phyloP scores from a whole-genome alignment of 2,113 vertebrate genomes.

The Pelodiscus sinensis region DNA sequence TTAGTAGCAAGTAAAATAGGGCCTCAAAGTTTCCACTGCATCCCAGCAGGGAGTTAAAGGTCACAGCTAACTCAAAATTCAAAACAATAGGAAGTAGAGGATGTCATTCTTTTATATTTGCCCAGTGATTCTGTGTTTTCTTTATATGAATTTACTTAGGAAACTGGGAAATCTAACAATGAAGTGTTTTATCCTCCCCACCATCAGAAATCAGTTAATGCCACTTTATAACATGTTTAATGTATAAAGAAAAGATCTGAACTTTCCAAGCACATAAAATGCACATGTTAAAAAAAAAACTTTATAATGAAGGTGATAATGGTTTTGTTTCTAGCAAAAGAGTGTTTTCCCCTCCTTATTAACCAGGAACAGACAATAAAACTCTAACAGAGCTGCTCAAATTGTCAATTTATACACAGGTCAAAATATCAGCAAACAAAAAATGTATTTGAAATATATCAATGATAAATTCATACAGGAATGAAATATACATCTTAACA shows the following conservation, averaged over 20 bases:
- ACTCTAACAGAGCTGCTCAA: neutral
- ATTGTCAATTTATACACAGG: neutral
- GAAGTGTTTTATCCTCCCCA: neutral
- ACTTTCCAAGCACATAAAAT: neutral
- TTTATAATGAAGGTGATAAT: neutral
- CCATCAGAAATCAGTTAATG: neutral
- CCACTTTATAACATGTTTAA: neutral
- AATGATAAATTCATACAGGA: neutral
- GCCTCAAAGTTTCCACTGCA: slow-evolving; percentile 64
- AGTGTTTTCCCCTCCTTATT: neutral
- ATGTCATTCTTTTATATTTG: slow-evolving; percentile 64
- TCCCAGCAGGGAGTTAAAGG: slow-evolving; percentile 72
- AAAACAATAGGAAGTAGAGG: slow-evolving; percentile 70
- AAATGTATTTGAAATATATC: neutral
- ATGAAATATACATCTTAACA: neutral
- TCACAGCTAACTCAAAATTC: slow-evolving; percentile 65
- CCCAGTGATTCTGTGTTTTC: slow-evolving; percentile 62
- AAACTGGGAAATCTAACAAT: slow-evolving; percentile 55
- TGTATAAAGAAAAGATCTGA: neutral
- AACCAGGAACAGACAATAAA: neutral
- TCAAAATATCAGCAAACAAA: neutral
- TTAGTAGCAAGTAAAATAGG: slow-evolving; percentile 42
- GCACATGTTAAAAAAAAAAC: neutral
- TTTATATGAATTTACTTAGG: slow-evolving; percentile 62
- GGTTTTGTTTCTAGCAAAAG: neutral